Conservation (phyloP, 2,797 vertebrate species). For the Perodicticus potto region DNA sequence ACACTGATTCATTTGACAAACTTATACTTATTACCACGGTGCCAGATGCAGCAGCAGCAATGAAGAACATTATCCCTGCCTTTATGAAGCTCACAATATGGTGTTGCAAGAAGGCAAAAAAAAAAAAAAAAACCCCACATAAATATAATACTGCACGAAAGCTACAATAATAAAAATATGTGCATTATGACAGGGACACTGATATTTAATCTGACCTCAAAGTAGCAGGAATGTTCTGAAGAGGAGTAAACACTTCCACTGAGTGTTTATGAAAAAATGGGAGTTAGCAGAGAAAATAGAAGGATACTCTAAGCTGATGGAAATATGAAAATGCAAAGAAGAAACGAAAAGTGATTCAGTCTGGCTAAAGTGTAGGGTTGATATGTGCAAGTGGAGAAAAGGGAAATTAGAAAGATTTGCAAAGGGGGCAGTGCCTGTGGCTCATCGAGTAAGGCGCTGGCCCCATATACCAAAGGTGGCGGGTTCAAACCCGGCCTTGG, state of each 20-base stretch:
- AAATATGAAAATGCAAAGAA: not conserved
- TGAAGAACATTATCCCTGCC: not conserved
- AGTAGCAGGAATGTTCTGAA: not conserved
- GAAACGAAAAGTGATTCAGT: not conserved
- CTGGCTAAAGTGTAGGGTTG: not conserved
- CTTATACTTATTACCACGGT: not conserved
- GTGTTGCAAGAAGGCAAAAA: not conserved
- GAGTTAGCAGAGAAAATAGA: slow-evolving; percentile 19
- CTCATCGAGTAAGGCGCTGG: too few species aligned
- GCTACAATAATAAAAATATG: not conserved
- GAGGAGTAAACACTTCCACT: not conserved
- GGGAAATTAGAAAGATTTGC: not conserved
- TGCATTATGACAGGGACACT: not conserved
- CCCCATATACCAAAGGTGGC: too few species aligned
- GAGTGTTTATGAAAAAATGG: not conserved
- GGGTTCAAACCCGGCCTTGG: too few species aligned
- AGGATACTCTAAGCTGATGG: not conserved
- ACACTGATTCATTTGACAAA: not conserved
- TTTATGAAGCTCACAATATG: not conserved
- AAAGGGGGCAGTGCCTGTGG: not conserved
- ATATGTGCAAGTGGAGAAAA: not conserved
- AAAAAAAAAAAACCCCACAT: not conserved
- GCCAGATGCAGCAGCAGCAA: not conserved
- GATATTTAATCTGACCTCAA: not conserved
- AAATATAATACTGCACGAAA: not conserved